Percentiles rank a stretch among this genome's conserved stretches.
Conservation (phyloP, 2,113 vertebrate species). For the Pholis gunnellus region DNA sequence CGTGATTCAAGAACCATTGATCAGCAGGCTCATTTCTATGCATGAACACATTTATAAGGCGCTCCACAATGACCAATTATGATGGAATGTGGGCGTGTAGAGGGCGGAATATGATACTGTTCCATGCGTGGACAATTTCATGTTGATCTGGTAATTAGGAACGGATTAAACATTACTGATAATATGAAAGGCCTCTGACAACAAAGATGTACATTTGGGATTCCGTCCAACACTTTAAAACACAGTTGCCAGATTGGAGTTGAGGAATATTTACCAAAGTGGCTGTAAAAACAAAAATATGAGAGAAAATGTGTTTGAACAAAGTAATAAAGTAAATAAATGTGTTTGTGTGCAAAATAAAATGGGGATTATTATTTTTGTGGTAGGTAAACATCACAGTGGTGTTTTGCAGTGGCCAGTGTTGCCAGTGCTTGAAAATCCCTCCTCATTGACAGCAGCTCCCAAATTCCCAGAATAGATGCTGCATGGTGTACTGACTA, state of each 20-base stretch:
- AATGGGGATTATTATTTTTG: neutral
- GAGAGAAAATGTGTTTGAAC: neutral
- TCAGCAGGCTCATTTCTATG: neutral
- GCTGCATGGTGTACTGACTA: slow-evolving; percentile 12
- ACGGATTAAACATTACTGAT: neutral
- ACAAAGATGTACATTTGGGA: neutral
- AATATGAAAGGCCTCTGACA: neutral
- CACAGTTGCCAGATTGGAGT: neutral
- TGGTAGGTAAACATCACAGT: neutral
- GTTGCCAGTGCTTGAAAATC: neutral
- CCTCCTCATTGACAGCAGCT: slow-evolving; percentile 16
- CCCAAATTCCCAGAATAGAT: slow-evolving; percentile 23
- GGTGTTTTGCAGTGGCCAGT: neutral
- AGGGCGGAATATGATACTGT: neutral
- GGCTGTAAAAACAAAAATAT: neutral
- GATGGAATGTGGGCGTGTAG: neutral
- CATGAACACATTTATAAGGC: neutral
- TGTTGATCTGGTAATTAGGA: neutral
- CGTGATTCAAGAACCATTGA: too few relatives aligned
- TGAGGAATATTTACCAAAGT: neutral
- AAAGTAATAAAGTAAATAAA: slow-evolving; percentile 1
- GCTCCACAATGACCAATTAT: neutral
- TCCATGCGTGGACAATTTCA: too few relatives aligned
- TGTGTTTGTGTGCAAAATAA: neutral
- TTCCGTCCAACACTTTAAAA: neutral